These are phyloP conservation scores for Pseudolaguvia tuberculata DNA, from an alignment of 2,113 vertebrate species.

Conservation along the genomic window DNA sequence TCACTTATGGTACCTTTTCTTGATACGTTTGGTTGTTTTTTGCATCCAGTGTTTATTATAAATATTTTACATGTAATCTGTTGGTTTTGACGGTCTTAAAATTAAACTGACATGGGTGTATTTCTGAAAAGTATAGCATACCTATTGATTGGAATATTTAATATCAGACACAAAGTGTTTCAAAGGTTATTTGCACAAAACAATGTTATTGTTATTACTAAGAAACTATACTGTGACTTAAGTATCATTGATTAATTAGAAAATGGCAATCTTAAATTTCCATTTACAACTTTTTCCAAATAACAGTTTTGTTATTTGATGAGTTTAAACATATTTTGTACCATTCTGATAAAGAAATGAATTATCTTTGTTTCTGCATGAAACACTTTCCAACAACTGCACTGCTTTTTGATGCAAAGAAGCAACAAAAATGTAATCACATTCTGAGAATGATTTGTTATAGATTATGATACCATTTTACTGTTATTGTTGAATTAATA, in stretches of 20 bases:
- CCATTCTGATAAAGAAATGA: slow-evolving; percentile 85
- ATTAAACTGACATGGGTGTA: slow-evolving; percentile 77
- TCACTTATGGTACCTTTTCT: slow-evolving; percentile 78
- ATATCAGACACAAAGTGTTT: slow-evolving; percentile 66
- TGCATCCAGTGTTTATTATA: slow-evolving; percentile 57
- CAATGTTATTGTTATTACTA: slow-evolving; percentile 79
- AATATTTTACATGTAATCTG: slow-evolving; percentile 88
- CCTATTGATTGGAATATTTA: not conserved
- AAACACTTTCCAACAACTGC: slow-evolving; percentile 84
- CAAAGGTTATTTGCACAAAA: slow-evolving; percentile 80
- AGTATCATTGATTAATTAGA: slow-evolving; percentile 80
- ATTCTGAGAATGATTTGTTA: slow-evolving; percentile 95
- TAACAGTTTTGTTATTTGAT: slow-evolving; percentile 74
- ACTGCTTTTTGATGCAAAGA: slow-evolving; percentile 83
- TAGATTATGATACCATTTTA: slow-evolving; percentile 96
- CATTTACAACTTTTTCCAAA: slow-evolving; percentile 80
- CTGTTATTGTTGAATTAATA: slow-evolving; percentile 96
- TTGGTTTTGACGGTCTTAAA: slow-evolving; percentile 80
- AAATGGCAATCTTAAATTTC: slow-evolving; percentile 72
- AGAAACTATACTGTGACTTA: slow-evolving; percentile 81
- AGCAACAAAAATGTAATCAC: slow-evolving; percentile 85
- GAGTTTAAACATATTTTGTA: slow-evolving; percentile 79
- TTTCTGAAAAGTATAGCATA: slow-evolving; percentile 59
- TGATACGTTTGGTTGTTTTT: slow-evolving; percentile 92
- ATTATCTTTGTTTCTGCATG: slow-evolving; percentile 88